A percentile compares a stretch with the other conserved stretches of the same genome.
phyloP scores from a whole-genome alignment of 2,113 vertebrate species.

The Elachura formosa region DNA sequence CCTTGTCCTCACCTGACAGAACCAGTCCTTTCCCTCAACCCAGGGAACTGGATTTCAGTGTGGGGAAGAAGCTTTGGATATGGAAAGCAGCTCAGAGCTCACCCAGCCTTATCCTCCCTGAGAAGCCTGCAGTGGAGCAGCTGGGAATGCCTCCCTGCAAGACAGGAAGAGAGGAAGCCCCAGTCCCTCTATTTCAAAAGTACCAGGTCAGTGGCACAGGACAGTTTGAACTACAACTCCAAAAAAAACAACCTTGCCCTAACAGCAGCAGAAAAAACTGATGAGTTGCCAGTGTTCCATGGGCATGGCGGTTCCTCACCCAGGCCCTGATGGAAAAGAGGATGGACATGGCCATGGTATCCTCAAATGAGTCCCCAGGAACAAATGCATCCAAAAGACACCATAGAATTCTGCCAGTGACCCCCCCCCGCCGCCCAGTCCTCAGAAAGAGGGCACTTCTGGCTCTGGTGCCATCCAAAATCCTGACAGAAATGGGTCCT shows the following conservation, averaged over 20 bases:
- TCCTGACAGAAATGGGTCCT: neutral
- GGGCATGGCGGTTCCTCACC: neutral
- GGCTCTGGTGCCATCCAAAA: neutral
- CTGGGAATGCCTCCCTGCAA: neutral
- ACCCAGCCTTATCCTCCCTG: neutral
- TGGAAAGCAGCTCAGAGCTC: neutral
- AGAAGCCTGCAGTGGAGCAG: neutral
- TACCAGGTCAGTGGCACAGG: neutral
- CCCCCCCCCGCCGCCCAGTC: too few species aligned
- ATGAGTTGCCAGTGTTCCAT: neutral
- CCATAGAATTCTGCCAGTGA: neutral
- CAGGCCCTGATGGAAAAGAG: neutral
- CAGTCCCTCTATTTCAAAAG: neutral
- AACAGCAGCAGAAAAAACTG: neutral
- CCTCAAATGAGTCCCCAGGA: neutral
- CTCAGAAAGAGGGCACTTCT: neutral
- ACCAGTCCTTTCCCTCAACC: neutral
- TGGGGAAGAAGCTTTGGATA: neutral
- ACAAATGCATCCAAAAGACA: neutral
- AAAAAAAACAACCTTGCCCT: neutral
- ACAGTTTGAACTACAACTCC: neutral
- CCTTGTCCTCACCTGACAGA: neutral
- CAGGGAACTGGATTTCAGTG: neutral
- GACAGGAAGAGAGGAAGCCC: neutral
- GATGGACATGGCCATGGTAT: fast-evolving